Percentiles rank a stretch among this genome's conserved stretches.
Conservation (phyloP, 1,140 invertebrate genomes). For the Harpegnathos saltator region DNA sequence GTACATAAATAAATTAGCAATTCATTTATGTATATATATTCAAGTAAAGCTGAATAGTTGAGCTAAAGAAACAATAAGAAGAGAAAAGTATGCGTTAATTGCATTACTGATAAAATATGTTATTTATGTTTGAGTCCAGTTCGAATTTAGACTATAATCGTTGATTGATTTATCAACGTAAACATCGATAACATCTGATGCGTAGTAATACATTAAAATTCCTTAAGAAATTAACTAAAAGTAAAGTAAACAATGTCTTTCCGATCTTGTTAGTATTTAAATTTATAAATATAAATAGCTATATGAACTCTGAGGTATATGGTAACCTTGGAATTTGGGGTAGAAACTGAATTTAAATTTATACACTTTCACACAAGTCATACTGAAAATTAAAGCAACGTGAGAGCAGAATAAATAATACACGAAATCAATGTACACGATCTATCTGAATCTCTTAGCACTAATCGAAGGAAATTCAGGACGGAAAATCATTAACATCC, state of each 20-base stretch:
- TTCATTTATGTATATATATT: constrained; percentile 47
- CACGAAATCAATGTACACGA: constrained; percentile 46
- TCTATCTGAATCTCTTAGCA: not conserved
- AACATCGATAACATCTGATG: not conserved
- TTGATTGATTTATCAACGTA: not conserved
- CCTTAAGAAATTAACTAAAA: constrained; percentile 7
- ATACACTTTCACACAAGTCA: constrained; percentile 16
- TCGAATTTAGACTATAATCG: constrained; percentile 1
- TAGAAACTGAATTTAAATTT: constrained; percentile 34
- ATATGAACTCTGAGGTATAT: constrained; percentile 66
- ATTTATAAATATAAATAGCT: constrained; percentile 61
- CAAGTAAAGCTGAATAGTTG: constrained; percentile 30
- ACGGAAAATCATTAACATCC: not conserved
- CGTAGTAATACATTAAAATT: constrained; percentile 8
- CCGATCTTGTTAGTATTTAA: constrained; percentile 22
- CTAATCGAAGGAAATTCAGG: constrained; percentile 17
- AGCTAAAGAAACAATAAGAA: not conserved
- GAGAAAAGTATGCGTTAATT: constrained; percentile 14
- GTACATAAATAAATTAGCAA: no score
- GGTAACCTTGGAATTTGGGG: constrained; percentile 62
- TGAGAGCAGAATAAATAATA: constrained; percentile 63
- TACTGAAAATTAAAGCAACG: constrained; percentile 1
- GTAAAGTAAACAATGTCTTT: constrained; percentile 11
- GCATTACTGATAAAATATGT: constrained; percentile 24
- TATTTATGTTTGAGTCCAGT: not conserved